Base-by-base conservation (phyloP, 1,140 invertebrate species). In the Tetramorium parvispinum region DNA sequence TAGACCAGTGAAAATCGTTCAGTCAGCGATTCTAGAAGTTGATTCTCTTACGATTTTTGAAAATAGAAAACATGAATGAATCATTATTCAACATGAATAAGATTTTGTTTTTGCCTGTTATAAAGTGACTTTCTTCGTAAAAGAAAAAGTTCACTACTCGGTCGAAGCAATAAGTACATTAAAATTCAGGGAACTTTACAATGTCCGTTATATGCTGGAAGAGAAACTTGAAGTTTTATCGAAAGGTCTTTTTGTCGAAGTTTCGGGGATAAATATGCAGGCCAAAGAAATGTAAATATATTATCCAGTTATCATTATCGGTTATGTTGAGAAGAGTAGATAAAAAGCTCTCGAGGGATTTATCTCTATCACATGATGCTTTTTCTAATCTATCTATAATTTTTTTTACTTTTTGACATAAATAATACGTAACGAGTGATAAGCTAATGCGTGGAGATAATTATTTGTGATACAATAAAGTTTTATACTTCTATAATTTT, bases 241-340 rank as follows among this genome's bases (percentile, higher is more conserved):
- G 4, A 68, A 79, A 51, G 32, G 32, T 32, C 3, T 3, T 79
- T 63, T 40, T 13, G n/a, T 61, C 37, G 7, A 18, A 59, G 40
- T 66, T 78, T 37, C 46, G 13, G 7, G 6, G 13, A 53, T n/a
- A 37, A 32, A 51, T 43, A 43, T 8, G 0, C 2, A 49, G 27
- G 59, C n/a, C n/a, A 46, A 51, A 78, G 40, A 63, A 46, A 78
- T n/a, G 18, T 51, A 40, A 66, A 66, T 55, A 70, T n/a, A 68
- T 43, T n/a, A 68, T 43, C 1, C 21, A 55, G 21, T 18, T 81
- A 70, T 81, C 51, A 43, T 81, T 3, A 51, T 46, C 32, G n/a
- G 2, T 13, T n/a, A 21, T 2, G 1, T 53, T 40, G 16, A 55
- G n/a, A 24, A 13, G 10, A 27, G 32, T 37, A 70, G 21, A 81